A percentile compares a stretch with the other conserved stretches of the same genome.
phyloP scores from a whole-genome alignment of 2,797 vertebrate species.

The Nasua narica region DNA sequence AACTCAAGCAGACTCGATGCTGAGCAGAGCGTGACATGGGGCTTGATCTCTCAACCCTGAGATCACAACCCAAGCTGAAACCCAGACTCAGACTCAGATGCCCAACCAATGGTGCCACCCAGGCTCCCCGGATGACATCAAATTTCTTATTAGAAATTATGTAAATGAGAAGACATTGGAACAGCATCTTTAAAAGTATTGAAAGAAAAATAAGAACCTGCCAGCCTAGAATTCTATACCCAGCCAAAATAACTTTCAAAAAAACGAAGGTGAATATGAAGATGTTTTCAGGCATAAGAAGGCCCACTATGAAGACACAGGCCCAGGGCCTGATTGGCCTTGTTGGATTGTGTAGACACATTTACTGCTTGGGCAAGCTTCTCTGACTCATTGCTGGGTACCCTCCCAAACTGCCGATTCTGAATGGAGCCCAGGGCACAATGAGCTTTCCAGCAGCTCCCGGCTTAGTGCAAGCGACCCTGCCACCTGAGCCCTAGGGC shows the following conservation, averaged over 20 bases:
- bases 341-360: not conserved
- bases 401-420: not conserved
- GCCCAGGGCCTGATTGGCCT: not conserved
- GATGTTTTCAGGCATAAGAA: not conserved
- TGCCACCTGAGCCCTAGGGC: not conserved
- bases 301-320: not conserved
- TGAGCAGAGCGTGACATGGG: not conserved
- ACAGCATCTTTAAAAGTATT: not conserved
- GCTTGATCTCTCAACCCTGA: not conserved
- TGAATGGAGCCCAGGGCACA: not conserved
- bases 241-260: not conserved
- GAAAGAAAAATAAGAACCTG: not conserved
- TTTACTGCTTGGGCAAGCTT: not conserved
- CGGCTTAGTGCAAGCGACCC: not conserved
- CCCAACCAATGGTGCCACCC: not conserved
- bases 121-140: not conserved
- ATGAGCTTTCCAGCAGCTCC: too few species aligned
- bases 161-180: not conserved
- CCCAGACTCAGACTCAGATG: not conserved
- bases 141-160: not conserved
- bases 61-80: not conserved
- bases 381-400: not conserved
- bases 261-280: not conserved
- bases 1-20: not conserved
- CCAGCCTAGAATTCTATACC: not conserved